Evolutionary conservation across 2,888 invertebrate genomes (phyloP), one percentile per base, ranked within the genome.

Genomic region (Serripes groenlandicus): DNA sequence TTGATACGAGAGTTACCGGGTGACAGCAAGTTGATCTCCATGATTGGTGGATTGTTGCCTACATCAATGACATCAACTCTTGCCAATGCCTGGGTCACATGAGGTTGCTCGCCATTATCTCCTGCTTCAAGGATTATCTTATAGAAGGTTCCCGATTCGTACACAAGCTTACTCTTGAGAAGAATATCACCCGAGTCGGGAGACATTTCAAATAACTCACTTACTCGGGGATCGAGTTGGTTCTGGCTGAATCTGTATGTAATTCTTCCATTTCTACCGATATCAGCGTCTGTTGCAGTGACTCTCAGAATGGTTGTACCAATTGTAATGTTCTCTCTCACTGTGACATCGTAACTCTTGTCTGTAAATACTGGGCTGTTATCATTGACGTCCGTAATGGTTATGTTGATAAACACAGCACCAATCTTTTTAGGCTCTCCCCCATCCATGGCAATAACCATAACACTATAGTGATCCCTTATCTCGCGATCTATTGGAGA

Each of bases 31-130:
- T 88, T 88, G 7, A 88, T 81, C 62, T 86, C 72, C 35, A 88
- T 69, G 26, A 97, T 96, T 0, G 98, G 98, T 9, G 98, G 98
- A 94, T 98, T 98, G 94, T 99, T 98, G 94, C 98, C 98, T 95
- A 98, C 98, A 75, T 94, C 94, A 91, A 98, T 97, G 15, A 98
- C 97, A 56, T 86, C 75, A 15, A 89, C 79, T 26, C 62, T 82
- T 15, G 83, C 83, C n/a, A 86, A 83, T 0, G 79, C 81, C 56
- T 85, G 85, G 3, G 88, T 74, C 7, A 85, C 83, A 35, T 86
- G 78, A 23, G 88, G 85, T 23, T 86, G 89, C n/a, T 34, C 62
- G 15, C 89, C 89, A 49, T 71, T 70, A 77, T 89, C 89, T 52
- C 60, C 66, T 1, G 86, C 87, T 78, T 87, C 85, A 11, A 85